Base-by-base conservation (phyloP, 2,888 invertebrate species). In the Notocelia uddmanniana region DNA sequence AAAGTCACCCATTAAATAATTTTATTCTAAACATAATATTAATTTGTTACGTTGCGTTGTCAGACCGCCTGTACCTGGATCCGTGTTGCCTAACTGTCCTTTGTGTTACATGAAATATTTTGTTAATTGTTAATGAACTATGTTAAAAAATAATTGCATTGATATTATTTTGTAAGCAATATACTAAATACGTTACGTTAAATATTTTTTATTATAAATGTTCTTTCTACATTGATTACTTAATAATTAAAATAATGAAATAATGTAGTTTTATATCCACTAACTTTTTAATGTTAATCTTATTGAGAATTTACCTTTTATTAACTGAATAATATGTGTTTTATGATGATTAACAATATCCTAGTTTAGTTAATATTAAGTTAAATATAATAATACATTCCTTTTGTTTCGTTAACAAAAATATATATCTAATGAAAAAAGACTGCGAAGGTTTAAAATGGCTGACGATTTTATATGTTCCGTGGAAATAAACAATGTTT, bases 361-460 rank as follows among this genome's bases (percentile, higher is more conserved):
- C 18, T 45, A 41, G 31, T 15, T 18, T 41, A 15, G 5, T 21
- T 23, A 45, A 0, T 54, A 21, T 66, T 45, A 21, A 19, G 45
- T 37, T 37, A 55, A 15, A 11, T n/a, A 15, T 31, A n/a, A 45
- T 26, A 23, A 68, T 58, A 58, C 68, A 57, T 68, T 58, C 58
- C 45, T 50, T 26, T 48, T n/a, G 18, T 58, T 58, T 67, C 18
- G 41, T 57, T 15, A 23, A 34, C 9, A 57, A 23, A 45, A 21
- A 48, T 45, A 34, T 55, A 48, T 58, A 58, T 58, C 26, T 68
- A 75, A 77, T 81, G 82, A 83, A 81, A 85, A 80, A 86, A 89
- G 88, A 89, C 88, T 89, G 89, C 84, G 77, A 83, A 81, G 80
- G 78, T 81, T 83, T 80, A 79, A 80, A 76, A 75, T 76, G 75